Conservation (phyloP, 1,140 invertebrate species). For the Stegodyphus dumicola region DNA sequence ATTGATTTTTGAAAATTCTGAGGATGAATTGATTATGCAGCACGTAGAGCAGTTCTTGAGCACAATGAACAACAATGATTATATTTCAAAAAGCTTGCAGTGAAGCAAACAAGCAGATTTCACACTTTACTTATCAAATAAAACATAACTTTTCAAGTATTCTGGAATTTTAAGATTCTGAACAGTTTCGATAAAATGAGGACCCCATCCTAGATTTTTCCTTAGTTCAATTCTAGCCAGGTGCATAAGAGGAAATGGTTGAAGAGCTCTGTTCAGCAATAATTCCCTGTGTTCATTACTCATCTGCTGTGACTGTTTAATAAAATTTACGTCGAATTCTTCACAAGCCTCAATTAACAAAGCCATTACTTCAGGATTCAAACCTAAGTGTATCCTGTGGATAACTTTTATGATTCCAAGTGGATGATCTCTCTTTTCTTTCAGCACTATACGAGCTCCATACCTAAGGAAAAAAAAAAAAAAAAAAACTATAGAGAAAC, state of each 20-base stretch:
- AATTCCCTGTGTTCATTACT: slow-evolving; percentile 75
- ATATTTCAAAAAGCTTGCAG: no score
- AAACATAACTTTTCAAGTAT: slow-evolving; percentile 77
- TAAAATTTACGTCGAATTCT: slow-evolving; percentile 79
- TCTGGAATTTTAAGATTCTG: slow-evolving; percentile 75
- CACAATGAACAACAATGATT: no score
- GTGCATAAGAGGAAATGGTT: slow-evolving; percentile 76
- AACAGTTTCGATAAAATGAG: slow-evolving; percentile 72
- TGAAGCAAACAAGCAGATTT: no score
- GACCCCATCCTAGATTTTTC: slow-evolving; percentile 73
- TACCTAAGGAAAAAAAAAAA: slow-evolving; percentile 70
- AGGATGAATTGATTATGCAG: no score
- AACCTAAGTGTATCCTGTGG: slow-evolving; percentile 73
- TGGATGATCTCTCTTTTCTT: slow-evolving; percentile 81
- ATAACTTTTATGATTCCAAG: slow-evolving; percentile 83
- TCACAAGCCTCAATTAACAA: slow-evolving; percentile 81
- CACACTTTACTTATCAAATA: slow-evolving; percentile 75
- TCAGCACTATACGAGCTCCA: slow-evolving; percentile 74
- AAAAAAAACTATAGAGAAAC: neutral
- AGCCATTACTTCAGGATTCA: slow-evolving; percentile 76
- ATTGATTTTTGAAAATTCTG: no score
- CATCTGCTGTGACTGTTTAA: slow-evolving; percentile 76
- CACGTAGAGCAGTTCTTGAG: no score
- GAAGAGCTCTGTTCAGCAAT: slow-evolving; percentile 77
- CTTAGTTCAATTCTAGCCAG: slow-evolving; percentile 74